Conservation (phyloP, 2,797 vertebrate genomes). For the Ctenosaura bakeri region DNA sequence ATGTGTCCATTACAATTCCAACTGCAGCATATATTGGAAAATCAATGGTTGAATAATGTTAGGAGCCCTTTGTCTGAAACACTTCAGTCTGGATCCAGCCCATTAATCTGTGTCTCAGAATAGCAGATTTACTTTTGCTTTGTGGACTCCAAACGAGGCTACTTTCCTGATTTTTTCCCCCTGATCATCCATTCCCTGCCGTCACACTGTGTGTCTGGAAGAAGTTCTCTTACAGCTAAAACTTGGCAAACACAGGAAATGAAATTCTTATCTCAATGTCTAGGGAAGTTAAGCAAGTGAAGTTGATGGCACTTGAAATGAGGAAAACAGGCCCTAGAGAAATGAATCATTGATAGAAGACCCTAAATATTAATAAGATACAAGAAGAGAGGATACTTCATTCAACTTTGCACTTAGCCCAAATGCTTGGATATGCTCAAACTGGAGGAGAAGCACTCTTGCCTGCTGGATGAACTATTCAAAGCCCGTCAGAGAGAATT, state of each 20-base stretch:
- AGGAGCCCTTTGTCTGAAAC: too few species aligned
- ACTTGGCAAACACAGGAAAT: slow-evolving; percentile 15
- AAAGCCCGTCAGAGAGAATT: slow-evolving; percentile 31
- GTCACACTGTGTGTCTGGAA: not conserved
- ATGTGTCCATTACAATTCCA: too few species aligned
- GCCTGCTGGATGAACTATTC: slow-evolving; percentile 43
- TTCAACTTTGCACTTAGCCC: slow-evolving; percentile 52
- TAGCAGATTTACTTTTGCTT: not conserved
- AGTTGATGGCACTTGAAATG: slow-evolving; percentile 53
- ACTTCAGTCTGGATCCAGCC: not conserved
- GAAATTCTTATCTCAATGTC: slow-evolving; percentile 48
- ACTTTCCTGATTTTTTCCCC: not conserved
- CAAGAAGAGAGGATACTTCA: slow-evolving; percentile 61
- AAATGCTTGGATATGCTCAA: slow-evolving; percentile 48
- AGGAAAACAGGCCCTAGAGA: slow-evolving; percentile 68
- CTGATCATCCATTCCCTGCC: not conserved
- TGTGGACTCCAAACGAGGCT: not conserved
- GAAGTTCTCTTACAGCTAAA: slow-evolving; percentile 23
- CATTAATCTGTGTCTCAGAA: not conserved
- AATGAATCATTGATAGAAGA: slow-evolving; percentile 73
- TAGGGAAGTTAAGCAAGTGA: slow-evolving; percentile 51
- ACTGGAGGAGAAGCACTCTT: slow-evolving; percentile 34
- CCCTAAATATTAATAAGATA: slow-evolving; percentile 75
- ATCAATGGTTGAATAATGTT: too few species aligned
- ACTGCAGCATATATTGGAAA: too few species aligned